Evolutionary conservation across 2,113 vertebrate genomes (phyloP), one percentile per base, ranked within the genome.

Genomic region (Lanius collurio): DNA sequence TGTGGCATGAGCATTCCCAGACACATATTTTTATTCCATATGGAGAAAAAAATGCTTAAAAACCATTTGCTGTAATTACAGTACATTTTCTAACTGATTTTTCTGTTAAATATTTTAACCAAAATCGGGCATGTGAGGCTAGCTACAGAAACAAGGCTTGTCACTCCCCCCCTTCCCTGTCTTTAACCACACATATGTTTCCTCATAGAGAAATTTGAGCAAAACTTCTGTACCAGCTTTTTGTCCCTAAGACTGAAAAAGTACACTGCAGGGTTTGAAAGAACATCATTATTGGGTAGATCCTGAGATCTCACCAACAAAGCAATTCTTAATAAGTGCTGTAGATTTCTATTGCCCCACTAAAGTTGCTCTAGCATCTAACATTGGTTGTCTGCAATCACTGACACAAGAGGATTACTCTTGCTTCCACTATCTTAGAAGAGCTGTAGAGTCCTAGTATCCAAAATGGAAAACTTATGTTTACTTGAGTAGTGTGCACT

Each of bases 1-100:
- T 88, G 80, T 88, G 82, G 76, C 68, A 80, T 56, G 27, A 86
- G 52, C 89, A 90, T 96, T 96, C 89, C 64, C 86, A 94, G 95
- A 94, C 89, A 1, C 73, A 92, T 94, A 94, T 95, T 47, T 94
- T 78, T 60, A 89, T 78, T 87, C 73, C 86, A 35, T 94, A 84
- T 84, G 56, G 73, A 90, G 75, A 87, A 92, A 94, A 39, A 84
- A 65, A 75, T 56, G 35, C 82, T 74, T 90, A 9, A 90, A 90
- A 81, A 67, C 1, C n/a, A 59, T 65, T 81, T 89, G 21, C 24
- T 89, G n/a, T 87, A 91, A 89, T 90, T 55, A 39, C 52, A 83
- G n/a, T 46, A 74, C 15, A 63, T 93, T 94, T 92, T 89, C 91
- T 53, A 84, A 95, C 14, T 68, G 10, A 63, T 92, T 90, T 92